Evolutionary conservation across 2,888 invertebrate species (phyloP).

Genomic region (Chymomyza fuscimana): DNA sequence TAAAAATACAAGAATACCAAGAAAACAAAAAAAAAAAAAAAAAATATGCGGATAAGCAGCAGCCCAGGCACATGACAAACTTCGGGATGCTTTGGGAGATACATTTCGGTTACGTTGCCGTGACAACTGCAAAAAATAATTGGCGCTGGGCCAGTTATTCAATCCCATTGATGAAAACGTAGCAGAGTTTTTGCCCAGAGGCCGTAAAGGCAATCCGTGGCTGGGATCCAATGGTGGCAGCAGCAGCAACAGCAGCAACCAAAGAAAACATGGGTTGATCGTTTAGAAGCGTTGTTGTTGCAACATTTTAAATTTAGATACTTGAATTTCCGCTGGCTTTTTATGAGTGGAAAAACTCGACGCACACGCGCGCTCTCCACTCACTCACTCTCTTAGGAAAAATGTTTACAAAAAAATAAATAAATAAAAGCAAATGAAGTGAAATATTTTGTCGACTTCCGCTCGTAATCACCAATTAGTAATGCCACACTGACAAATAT

Average conservation of each 20-base stretch:
- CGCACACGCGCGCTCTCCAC: neutral
- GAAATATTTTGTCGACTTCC: slow-evolving; percentile 74
- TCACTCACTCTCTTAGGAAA: slow-evolving; percentile 1
- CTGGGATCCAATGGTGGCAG: slow-evolving; percentile 4
- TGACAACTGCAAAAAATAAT: slow-evolving; percentile 64
- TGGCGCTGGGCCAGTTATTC: slow-evolving; percentile 59
- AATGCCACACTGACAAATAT: slow-evolving; percentile 76
- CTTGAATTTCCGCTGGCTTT: slow-evolving; percentile 62
- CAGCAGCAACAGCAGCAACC: neutral
- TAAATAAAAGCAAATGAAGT: slow-evolving; percentile 71
- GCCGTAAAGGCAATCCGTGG: slow-evolving; percentile 19
- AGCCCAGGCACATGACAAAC: slow-evolving; percentile 8
- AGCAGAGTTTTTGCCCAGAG: slow-evolving; percentile 25
- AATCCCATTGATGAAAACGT: slow-evolving; percentile 67
- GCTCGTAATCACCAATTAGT: slow-evolving; percentile 78
- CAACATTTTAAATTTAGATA: slow-evolving; percentile 63
- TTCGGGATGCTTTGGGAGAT: slow-evolving; percentile 38
- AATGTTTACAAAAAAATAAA: slow-evolving; percentile 41
- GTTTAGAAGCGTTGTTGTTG: slow-evolving; percentile 36
- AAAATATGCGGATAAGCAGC: neutral
- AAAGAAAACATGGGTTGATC: slow-evolving; percentile 31
- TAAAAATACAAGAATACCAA: neutral
- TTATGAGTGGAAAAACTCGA: neutral
- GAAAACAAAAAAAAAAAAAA: too few relatives aligned
- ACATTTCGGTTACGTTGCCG: slow-evolving; percentile 24